Percentiles rank a stretch among this genome's conserved stretches.
Conservation (phyloP, 2,888 invertebrate genomes). For the Lepidochrysops patricia region DNA sequence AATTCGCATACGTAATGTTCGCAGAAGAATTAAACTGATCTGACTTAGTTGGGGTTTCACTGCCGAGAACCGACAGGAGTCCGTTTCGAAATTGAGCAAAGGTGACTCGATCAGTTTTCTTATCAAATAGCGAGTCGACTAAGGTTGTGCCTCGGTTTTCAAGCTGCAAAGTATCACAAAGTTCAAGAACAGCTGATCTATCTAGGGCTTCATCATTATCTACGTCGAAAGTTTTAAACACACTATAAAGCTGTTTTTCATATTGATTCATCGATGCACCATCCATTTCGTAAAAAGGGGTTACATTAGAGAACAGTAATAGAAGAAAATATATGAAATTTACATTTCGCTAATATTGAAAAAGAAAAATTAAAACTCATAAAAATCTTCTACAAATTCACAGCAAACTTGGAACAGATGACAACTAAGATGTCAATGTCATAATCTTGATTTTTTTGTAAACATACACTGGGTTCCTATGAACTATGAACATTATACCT, state of each 20-base stretch:
- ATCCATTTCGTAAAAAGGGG: constrained; percentile 41
- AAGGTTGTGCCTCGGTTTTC: constrained; percentile 80
- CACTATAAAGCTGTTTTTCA: constrained; percentile 85
- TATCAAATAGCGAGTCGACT: constrained; percentile 74
- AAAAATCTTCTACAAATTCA: too few species aligned
- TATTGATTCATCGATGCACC: constrained; percentile 78
- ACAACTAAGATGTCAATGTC: too few species aligned
- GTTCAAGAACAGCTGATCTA: constrained; percentile 76
- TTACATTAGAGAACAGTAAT: not conserved
- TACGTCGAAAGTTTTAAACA: constrained; percentile 86
- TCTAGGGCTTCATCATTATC: constrained; percentile 80
- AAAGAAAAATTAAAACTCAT: not conserved
- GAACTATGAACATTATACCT: too few species aligned
- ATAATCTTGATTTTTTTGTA: too few species aligned
- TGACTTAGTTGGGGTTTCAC: constrained; percentile 40
- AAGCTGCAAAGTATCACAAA: constrained; percentile 85
- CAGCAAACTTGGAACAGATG: too few species aligned
- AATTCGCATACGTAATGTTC: constrained; percentile 29
- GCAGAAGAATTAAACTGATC: constrained; percentile 28
- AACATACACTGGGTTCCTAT: too few species aligned
- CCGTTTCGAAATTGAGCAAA: constrained; percentile 86
- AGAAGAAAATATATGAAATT: not conserved
- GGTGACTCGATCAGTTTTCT: constrained; percentile 67
- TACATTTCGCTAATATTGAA: constrained; percentile 14
- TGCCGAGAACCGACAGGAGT: constrained; percentile 80